Conservation (phyloP, 2,888 invertebrate genomes). For the Eugnorisma glareosa region DNA sequence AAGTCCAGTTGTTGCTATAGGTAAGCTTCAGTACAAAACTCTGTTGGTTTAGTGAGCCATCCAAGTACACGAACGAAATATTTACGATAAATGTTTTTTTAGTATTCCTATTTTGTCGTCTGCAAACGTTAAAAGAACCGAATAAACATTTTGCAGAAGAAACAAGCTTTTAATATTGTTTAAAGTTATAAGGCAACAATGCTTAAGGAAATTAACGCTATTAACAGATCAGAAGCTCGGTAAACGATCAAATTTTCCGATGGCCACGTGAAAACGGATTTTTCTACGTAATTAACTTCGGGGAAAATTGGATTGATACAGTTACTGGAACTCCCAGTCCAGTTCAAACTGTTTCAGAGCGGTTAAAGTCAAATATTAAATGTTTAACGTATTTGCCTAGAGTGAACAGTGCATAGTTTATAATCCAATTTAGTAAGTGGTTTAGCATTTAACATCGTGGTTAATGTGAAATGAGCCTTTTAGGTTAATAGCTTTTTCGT, state of each 20-base stretch:
- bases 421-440: constrained; percentile 54
- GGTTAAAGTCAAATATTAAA: constrained; percentile 51
- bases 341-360: constrained; percentile 20
- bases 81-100: neutral
- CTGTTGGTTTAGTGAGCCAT: neutral
- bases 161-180: neutral
- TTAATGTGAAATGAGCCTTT: constrained; percentile 33
- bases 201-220: constrained; percentile 3
- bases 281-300: constrained; percentile 48
- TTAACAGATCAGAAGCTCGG: neutral
- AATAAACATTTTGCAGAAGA: neutral
- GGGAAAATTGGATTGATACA: constrained; percentile 36
- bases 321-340: constrained; percentile 16
- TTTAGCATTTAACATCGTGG: constrained; percentile 43
- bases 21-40: neutral
- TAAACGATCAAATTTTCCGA: constrained; percentile 13
- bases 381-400: constrained; percentile 33
- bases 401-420: constrained; percentile 39
- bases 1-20: neutral
- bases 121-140: neutral
- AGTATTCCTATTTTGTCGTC: neutral
- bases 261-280: constrained; percentile 27
- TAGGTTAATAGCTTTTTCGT: constrained; percentile 28
- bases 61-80: neutral
- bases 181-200: neutral